Base-by-base conservation (phyloP, 2,113 vertebrate genomes). In the Lepus americanus region DNA sequence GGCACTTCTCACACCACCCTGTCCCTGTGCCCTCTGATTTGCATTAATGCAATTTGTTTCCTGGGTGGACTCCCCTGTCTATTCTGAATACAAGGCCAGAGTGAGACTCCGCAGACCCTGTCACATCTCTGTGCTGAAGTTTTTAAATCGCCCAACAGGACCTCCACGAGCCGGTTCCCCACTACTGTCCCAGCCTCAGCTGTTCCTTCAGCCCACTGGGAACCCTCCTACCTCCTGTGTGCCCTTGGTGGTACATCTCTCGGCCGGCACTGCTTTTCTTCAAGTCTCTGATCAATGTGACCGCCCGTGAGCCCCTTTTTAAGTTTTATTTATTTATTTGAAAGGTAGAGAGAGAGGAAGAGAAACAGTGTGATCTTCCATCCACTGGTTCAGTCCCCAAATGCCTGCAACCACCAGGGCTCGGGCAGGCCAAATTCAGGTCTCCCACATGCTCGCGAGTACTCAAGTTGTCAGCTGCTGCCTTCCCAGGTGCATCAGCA, bases 111-210 rank as follows among this genome's bases (percentile, higher is more conserved):
- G 39, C 12, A 10, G 9, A 31, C 8, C 25, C 13, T 25, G 1
- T 6, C 2, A 14, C 81, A 51, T 22, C 27, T 55, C 61, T 79
- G 36, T n/a, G 77, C 59, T 6, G 8, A 25, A 51, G 55, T 66
- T 64, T 36, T 31, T 22, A 51, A 44, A 25, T 25, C 36, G 4
- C 20, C 25, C 11, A 31, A 19, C 12, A 27, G 70, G 49, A 20
- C 31, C 44, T 10, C 23, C 5, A 3, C 0, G 0, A 76, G 39
- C 55, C 5, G 64, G 25, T 5, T 44, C 66, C 87, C 29, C 0
- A 4, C 5, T 5, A 3, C 63, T 1, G 16, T 36, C 39, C 36
- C 61, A 83, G 39, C 7, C 20, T 3, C 4, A 2, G n/a, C 23
- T 39, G 19, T 27, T 63, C 44, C 53, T 78, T 51, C 16, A 63